phyloP scores from a whole-genome alignment of 2,888 invertebrate species.

The Eristalinus aeneus region DNA sequence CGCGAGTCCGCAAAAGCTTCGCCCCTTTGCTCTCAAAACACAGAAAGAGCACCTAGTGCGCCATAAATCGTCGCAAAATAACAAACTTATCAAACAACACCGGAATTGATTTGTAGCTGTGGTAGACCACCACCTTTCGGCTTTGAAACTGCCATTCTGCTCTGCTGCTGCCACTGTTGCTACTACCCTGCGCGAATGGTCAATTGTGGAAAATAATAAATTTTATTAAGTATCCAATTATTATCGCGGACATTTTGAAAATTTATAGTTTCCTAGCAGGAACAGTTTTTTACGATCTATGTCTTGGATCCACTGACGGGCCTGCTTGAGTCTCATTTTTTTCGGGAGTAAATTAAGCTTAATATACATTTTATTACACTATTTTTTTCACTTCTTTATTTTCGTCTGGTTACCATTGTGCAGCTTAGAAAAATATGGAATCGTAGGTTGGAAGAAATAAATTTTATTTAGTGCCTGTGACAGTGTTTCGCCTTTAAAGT shows the following conservation, averaged over 20 bases:
- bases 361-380: conserved; percentile 59
- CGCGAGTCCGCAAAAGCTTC: conserved; percentile 37
- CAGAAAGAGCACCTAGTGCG: conserved; percentile 47
- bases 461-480: conserved; percentile 48
- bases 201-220: conserved; percentile 71
- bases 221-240: conserved; percentile 71
- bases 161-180: conserved; percentile 4
- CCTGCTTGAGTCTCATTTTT: conserved; percentile 8
- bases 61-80: conserved; percentile 70
- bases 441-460: conserved; percentile 47
- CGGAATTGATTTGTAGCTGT: conserved; percentile 70
- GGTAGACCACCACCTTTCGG: conserved; percentile 65
- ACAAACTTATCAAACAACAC: conserved; percentile 68
- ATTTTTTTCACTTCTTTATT: conserved; percentile 10
- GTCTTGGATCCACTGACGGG: conserved; percentile 23
- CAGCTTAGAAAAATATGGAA: conserved; percentile 35
- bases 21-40: conserved; percentile 31
- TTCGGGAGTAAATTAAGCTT: conserved; percentile 60
- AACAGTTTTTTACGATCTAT: conserved; percentile 60
- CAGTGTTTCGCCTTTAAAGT: conserved; percentile 51
- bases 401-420: conserved; percentile 46
- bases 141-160: conserved; percentile 37
- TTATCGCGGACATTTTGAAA: conserved; percentile 69
- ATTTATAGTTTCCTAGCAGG: conserved; percentile 68
- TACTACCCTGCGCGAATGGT: conserved; percentile 67